Evolutionary conservation across 92 coral and sea anemone species (phyloP).

Genomic region (Scolanthus callimorphus): DNA sequence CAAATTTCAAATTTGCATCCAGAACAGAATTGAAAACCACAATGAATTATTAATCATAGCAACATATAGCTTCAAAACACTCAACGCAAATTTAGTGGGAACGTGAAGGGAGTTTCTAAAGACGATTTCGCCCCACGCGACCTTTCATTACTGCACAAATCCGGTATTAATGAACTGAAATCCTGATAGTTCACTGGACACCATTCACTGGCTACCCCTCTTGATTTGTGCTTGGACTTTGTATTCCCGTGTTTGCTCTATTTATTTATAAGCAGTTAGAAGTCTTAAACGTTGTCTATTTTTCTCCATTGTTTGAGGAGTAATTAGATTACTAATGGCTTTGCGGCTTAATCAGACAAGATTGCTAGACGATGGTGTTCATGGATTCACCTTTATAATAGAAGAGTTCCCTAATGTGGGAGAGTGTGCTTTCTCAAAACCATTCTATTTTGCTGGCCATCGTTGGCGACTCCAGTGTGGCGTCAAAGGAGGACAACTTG

Average conservation of each 20-base stretch:
- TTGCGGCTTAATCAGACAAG: slow-evolving; percentile 81
- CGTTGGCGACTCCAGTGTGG: slow-evolving; percentile 96
- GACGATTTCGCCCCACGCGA: no score
- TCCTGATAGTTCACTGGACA: no score
- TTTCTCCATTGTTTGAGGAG: neutral
- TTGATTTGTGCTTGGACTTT: no score
- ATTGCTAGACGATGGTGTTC: slow-evolving; percentile 53
- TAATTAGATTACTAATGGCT: slow-evolving; percentile 52
- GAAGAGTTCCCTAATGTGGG: slow-evolving; percentile 78
- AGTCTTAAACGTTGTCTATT: neutral
- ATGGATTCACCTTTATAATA: slow-evolving; percentile 72
- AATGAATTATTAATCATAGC: no score
- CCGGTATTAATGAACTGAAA: no score
- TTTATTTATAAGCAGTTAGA: neutral
- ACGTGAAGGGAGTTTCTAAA: no score
- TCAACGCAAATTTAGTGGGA: no score
- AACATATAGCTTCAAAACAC: no score
- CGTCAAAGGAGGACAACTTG: slow-evolving; percentile 77
- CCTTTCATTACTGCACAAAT: no score
- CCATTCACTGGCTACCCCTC: no score
- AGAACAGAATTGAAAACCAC: no score
- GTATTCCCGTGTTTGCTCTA: neutral
- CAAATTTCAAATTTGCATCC: no score
- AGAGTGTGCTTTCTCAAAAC: slow-evolving; percentile 73
- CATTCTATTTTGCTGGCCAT: slow-evolving; percentile 80